Percentiles rank a stretch among this genome's conserved stretches.
Evolutionary conservation across 2,113 vertebrate species (phyloP).

Genomic region (Malurus elegans): DNA sequence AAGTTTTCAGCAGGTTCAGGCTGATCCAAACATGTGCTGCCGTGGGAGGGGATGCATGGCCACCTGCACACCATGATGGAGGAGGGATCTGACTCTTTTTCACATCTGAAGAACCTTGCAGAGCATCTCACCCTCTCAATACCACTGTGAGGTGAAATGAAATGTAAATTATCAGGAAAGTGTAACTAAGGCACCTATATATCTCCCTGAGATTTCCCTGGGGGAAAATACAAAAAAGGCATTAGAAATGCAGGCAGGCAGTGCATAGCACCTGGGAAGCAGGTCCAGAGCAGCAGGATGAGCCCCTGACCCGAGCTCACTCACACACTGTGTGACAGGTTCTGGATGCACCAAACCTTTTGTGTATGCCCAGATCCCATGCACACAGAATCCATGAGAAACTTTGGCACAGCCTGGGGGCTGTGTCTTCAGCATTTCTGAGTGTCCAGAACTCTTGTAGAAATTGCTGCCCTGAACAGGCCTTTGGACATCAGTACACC

Average conservation of each 20-base stretch:
- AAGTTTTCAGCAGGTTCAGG: neutral
- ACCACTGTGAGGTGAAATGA: neutral
- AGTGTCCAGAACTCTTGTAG: neutral
- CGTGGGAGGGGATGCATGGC: neutral
- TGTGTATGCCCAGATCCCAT: neutral
- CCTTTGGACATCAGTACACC: neutral
- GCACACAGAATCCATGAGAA: neutral
- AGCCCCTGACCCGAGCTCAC: neutral
- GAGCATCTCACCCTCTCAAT: neutral
- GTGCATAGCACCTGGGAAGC: neutral
- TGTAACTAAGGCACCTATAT: neutral
- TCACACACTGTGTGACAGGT: rapidly evolving
- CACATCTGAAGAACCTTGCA: neutral
- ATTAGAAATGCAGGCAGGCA: neutral
- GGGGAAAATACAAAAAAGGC: neutral
- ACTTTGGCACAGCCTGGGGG: neutral
- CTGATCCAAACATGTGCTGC: neutral
- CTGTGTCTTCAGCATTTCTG: neutral
- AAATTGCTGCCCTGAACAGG: neutral
- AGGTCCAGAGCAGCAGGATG: neutral
- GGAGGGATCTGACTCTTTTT: neutral
- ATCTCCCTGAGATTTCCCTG: neutral
- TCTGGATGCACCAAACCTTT: neutral
- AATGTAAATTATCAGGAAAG: neutral
- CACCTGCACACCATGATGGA: rapidly evolving